Base-by-base conservation (phyloP, 1,140 invertebrate genomes). In the Drosophila baimaii region DNA sequence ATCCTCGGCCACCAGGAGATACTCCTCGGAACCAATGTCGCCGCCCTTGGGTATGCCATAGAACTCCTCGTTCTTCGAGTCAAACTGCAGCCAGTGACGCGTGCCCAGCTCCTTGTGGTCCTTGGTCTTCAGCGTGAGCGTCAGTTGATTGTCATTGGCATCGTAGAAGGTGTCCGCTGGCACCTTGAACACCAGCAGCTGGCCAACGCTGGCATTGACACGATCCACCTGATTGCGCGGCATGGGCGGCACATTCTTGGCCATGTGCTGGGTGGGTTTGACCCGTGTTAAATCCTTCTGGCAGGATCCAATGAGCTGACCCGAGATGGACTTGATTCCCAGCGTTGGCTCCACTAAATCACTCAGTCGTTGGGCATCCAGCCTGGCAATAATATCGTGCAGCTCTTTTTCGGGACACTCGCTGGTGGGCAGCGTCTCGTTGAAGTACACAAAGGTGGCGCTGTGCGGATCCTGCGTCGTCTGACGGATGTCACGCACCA, bases 91-190 rank as follows among this genome's bases (percentile, higher is more conserved):
- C 97, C 97, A 98, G 82, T 96, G 95, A n/a, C 94, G 91, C 0
- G 93, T 61, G 1, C 95, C 93, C 27, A 98, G 93, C 52, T 94
- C 92, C 10, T 94, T 94, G 46, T 95, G 93, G 69, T 97, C 95
- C 44, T 94, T 94, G 31, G 95, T 96, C 13, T 96, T 93, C 0
- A 98, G 92, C 2, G 94, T 94, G 70, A 98, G 93, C 47, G 95
- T 94, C 2, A 89, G 17, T 62, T 95, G 95, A 19, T 96, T 95
- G 91, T 97, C 97, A 91, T 98, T 96, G 1, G 95, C 95, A 93
- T 98, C 98, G 90, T 96, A 97, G 93, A 98, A 98, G 0, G 97
- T 96, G 83, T 98, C 97, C 73, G 95, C 94, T 9, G 96, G 96
- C 54, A 99, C 96, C 92, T 95, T 95, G 90, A 94, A 97, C 0